Evolutionary conservation across 2,888 invertebrate genomes (phyloP), one percentile per base, ranked within the genome.

Genomic region (Thyatira batis): DNA sequence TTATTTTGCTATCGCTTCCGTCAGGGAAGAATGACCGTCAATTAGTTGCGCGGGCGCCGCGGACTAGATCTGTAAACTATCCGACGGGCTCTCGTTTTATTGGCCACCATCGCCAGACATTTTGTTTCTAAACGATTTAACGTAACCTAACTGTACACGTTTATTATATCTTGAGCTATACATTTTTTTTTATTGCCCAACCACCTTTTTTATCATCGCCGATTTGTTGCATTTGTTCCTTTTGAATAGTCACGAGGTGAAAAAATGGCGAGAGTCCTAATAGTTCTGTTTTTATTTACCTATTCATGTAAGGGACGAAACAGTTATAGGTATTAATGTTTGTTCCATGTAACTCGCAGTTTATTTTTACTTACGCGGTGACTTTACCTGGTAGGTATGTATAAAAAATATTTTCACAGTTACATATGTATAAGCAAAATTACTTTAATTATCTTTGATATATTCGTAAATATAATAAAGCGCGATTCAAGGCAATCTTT

Each of bases 41-140:
- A 89, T 89, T 89, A 87, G 85, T 64, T 67, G 82, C 82, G 82
- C 87, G 82, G 84, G 86, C 84, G 85, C 85, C 81, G 77, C 73
- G 76, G 69, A 85, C 87, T 84, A 85, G 85, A 84, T 85, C 71
- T 79, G 76, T 78, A 80, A 81, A 78, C 77, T 76, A 82, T 80
- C 72, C 69, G 72, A 61, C 68, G 67, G 61, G 39, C 65, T 64
- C 70, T 67, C 63, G 71, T 67, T 80, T 74, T 79, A 76, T 76
- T 73, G 69, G 60, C 61, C 63, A 52, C 52, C 55, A 25, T 49
- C 51, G 46, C 17, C 50, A 60, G 53, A 58, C 49, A 27, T 53
- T 62, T 56, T 59, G 52, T 58, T 55, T 39, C 61, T 57, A 48
- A 63, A 63, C 49, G 51, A 50, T 60, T 56, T 48, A 59, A 51